Evolutionary conservation across 2,888 invertebrate species (phyloP), one percentile per base, ranked within the genome.

Genomic region (Palloptera scutellata): DNA sequence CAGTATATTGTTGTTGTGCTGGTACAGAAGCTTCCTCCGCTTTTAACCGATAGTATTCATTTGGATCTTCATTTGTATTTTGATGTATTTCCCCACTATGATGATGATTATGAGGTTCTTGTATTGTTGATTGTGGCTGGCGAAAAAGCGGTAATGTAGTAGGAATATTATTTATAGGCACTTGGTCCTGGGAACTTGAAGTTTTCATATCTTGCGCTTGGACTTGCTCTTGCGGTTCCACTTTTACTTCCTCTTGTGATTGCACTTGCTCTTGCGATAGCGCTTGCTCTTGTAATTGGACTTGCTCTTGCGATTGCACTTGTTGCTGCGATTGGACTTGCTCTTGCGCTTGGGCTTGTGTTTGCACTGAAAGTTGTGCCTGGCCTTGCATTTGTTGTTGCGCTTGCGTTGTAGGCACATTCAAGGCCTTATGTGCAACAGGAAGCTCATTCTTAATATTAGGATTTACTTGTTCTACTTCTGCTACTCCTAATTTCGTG

Each of bases 131-230:
- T 45, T 45, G 10, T 17, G 52, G 3, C 15, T 48, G 11, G 9
- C 42, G 64, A 30, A 51, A 59, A 10, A 72, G 61, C 11, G 72
- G 67, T 13, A 67, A 57, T 19, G 73, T 67, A 2, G 75, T 75
- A 30, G 69, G 58, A n/a, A 71, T 72, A 1, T 71, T 72, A 2
- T 71, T 53, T 8, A 54, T 12, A n/a, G 59, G 53, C 48, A 61
- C 66, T 48, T 51, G 57, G 19, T 64, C 15, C 17, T 40, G 9
- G 10, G 57, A 30, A 30, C 20, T 11, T 61, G 58, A 48, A 60
- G 12, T 63, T 55, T 17, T 51, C 60, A 42, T 20, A 43, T 52
- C 61, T 17, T n/a, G 54, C 6, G 53, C 10, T 8, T 40, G 13
- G 8, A 42, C 41, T 19, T 55, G 19, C 30, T 62, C 8, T 9